These are phyloP conservation scores for Stegostoma tigrinum DNA, from an alignment of 2,113 vertebrate genomes.

Conservation along the genomic window DNA sequence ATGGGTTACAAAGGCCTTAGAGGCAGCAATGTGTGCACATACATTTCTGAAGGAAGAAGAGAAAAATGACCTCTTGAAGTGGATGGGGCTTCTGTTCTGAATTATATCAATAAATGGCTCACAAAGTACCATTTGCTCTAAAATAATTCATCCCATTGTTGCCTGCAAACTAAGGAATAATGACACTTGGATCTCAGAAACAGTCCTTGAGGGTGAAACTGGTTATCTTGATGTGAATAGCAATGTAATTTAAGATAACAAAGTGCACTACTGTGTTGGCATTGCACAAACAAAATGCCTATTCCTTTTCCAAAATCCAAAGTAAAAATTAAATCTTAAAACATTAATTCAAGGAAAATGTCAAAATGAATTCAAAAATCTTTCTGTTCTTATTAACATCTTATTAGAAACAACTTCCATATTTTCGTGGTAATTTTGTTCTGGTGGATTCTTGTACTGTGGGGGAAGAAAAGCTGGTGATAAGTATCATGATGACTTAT, in stretches of 20 bases:
- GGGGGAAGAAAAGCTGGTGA: neutral
- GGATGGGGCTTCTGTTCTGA: neutral
- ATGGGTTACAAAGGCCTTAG: neutral
- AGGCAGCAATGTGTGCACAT: slow-evolving; percentile 3
- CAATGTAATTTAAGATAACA: slow-evolving; percentile 32
- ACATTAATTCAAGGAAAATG: neutral
- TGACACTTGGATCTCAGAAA: slow-evolving; percentile 19
- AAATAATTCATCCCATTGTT: slow-evolving; percentile 28
- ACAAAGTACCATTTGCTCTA: slow-evolving; percentile 22
- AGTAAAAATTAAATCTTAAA: neutral
- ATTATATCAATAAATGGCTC: slow-evolving; percentile 33
- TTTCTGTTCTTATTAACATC: neutral
- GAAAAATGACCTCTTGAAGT: slow-evolving; percentile 30
- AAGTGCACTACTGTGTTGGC: neutral
- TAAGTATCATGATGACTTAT: neutral
- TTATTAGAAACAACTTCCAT: neutral
- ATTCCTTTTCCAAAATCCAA: neutral
- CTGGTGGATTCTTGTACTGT: neutral
- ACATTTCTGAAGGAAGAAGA: slow-evolving; percentile 28
- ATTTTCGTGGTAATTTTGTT: neutral
- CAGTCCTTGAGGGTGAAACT: slow-evolving; percentile 21
- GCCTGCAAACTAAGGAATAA: slow-evolving; percentile 24
- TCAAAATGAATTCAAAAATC: no score
- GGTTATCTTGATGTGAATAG: slow-evolving; percentile 21
- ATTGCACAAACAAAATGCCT: neutral